Evolutionary conservation across 2,888 invertebrate genomes (phyloP).

Genomic region (Eustalomyia histrio): DNA sequence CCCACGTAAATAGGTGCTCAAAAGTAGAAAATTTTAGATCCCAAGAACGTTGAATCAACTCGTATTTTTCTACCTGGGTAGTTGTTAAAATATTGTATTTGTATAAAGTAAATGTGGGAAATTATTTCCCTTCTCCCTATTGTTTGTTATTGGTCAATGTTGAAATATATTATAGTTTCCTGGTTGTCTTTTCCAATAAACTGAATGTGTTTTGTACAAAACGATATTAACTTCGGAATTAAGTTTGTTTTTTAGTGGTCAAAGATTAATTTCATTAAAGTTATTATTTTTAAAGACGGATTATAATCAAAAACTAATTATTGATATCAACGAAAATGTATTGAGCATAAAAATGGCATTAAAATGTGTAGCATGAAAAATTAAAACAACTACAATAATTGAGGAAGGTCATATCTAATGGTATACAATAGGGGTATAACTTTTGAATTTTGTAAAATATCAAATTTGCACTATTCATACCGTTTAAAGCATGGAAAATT

Average conservation of each 20-base stretch:
- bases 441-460: too few relatives aligned
- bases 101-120: slow-evolving; percentile 1
- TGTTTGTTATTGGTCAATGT: neutral
- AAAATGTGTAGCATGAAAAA: neutral
- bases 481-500: too few relatives aligned
- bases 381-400: neutral
- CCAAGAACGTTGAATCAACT: too few relatives aligned
- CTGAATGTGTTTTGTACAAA: neutral
- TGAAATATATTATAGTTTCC: neutral
- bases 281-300: neutral
- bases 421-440: too few relatives aligned
- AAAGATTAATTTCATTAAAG: slow-evolving; percentile 4
- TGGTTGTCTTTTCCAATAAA: neutral
- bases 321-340: neutral
- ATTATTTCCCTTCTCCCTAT: neutral
- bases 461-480: too few relatives aligned
- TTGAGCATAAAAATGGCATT: neutral
- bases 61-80: too few relatives aligned
- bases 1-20: too few relatives aligned
- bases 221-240: neutral
- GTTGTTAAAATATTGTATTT: neutral
- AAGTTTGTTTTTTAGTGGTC: neutral
- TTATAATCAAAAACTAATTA: neutral
- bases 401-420: too few relatives aligned
- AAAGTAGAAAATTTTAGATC: too few relatives aligned